A percentile compares a stretch with the other conserved stretches of the same genome.
Evolutionary conservation across 2,797 vertebrate genomes (phyloP).

Genomic region (Syngnathus acus): DNA sequence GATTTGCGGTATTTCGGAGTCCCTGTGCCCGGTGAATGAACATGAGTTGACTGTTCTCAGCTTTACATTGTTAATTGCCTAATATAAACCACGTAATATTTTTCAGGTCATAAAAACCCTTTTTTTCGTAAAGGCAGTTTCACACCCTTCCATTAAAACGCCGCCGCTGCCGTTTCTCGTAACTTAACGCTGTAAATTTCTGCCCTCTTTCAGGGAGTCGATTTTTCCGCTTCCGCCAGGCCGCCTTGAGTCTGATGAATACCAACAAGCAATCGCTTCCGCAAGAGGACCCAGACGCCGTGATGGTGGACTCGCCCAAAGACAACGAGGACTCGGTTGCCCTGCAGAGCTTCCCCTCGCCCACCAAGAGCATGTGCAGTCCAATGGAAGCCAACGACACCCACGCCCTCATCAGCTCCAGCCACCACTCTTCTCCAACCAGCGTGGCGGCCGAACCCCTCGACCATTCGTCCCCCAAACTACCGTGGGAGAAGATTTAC

Average conservation of each 20-base stretch:
- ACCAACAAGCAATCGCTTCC: slow-evolving; percentile 92
- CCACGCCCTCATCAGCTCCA: slow-evolving; percentile 86
- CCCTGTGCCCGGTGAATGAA: no score
- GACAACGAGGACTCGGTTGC: slow-evolving; percentile 83
- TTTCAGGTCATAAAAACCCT: no score
- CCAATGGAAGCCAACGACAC: slow-evolving; percentile 89
- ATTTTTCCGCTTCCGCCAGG: slow-evolving; percentile 89
- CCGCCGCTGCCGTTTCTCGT: not conserved
- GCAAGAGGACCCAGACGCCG: slow-evolving; percentile 92
- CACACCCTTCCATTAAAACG: not conserved
- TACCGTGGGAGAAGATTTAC: slow-evolving; percentile 81
- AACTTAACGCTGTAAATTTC: not conserved
- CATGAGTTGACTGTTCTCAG: no score
- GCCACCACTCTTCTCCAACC: slow-evolving; percentile 81
- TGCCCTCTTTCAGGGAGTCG: slow-evolving; percentile 66
- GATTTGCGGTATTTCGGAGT: no score
- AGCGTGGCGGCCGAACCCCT: slow-evolving; percentile 83
- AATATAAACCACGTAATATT: no score
- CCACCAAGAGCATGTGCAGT: slow-evolving; percentile 86
- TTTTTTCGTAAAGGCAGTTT: not conserved
- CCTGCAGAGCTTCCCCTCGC: slow-evolving; percentile 87
- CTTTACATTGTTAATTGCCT: no score
- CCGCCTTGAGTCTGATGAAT: slow-evolving; percentile 83
- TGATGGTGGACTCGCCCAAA: slow-evolving; percentile 87
- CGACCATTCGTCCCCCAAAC: slow-evolving; percentile 90